These are phyloP conservation scores for Chironomus riparius DNA, from an alignment of 2,888 invertebrate genomes.

Conservation along the genomic window DNA sequence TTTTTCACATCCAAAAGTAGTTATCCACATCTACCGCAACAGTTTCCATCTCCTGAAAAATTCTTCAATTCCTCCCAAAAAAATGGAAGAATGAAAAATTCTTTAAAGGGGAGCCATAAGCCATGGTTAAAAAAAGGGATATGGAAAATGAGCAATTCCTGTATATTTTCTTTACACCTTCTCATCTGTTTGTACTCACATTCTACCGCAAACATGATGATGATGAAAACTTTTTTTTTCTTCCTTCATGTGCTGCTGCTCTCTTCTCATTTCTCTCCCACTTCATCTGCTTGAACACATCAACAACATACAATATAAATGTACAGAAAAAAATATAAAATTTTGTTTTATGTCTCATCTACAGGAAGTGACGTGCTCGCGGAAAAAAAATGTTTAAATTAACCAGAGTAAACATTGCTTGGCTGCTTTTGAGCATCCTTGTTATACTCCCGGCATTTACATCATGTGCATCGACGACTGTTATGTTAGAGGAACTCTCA, in stretches of 20 bases:
- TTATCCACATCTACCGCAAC: too few relatives aligned
- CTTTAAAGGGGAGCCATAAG: too few relatives aligned
- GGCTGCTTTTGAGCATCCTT: conserved; percentile 19
- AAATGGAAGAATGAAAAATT: too few relatives aligned
- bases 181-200: background rate
- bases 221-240: background rate
- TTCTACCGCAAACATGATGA: background rate
- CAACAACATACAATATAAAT: background rate
- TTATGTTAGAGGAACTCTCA: conserved; percentile 17
- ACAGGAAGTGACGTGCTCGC: background rate
- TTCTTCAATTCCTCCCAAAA: too few relatives aligned
- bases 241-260: background rate
- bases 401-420: conserved; percentile 8
- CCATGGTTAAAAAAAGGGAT: too few relatives aligned
- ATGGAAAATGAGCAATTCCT: background rate
- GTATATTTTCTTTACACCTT: background rate
- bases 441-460: background rate
- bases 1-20: too few relatives aligned
- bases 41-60: too few relatives aligned
- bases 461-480: background rate
- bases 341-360: background rate
- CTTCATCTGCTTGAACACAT: too few relatives aligned
- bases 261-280: too few relatives aligned
- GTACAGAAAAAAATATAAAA: background rate
- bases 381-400: conserved; percentile 19